Percentiles rank a stretch among this genome's conserved stretches.
Evolutionary conservation across 1,140 invertebrate species (phyloP).

Genomic region (Drosophila yakuba): DNA sequence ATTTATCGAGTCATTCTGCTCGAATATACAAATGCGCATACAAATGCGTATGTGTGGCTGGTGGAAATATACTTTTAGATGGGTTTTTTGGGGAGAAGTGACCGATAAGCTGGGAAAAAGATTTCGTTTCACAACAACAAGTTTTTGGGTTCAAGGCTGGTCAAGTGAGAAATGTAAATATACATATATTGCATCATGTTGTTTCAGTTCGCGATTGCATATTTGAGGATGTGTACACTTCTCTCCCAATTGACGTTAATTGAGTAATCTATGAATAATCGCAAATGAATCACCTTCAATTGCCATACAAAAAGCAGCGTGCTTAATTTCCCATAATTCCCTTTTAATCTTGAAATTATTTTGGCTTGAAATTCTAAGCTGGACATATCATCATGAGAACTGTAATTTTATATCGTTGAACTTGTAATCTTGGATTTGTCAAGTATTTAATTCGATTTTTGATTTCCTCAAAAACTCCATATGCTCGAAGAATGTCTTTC

Average conservation of each 20-base stretch:
- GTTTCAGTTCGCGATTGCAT: slow-evolving; percentile 23
- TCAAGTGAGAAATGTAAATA: slow-evolving; percentile 1
- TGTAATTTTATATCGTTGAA: slow-evolving; percentile 1
- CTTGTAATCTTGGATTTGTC: background rate
- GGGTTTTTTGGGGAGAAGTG: slow-evolving; percentile 21
- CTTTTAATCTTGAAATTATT: slow-evolving; percentile 19
- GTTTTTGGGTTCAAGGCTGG: slow-evolving; percentile 34
- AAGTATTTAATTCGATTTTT: background rate
- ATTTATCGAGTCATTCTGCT: slow-evolving; percentile 33
- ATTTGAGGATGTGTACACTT: slow-evolving; percentile 13
- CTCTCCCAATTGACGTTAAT: slow-evolving; percentile 44
- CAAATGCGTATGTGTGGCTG: background rate
- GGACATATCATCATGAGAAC: background rate
- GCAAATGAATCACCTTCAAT: slow-evolving; percentile 32
- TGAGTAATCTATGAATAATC: slow-evolving; percentile 52
- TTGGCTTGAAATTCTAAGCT: background rate
- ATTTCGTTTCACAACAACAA: slow-evolving; percentile 23
- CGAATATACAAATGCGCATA: background rate
- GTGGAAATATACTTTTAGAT: slow-evolving; percentile 11
- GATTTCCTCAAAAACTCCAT: background rate
- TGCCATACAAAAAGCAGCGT: background rate
- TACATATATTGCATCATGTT: slow-evolving; percentile 31
- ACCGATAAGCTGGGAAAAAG: slow-evolving; percentile 43
- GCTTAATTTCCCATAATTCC: slow-evolving; percentile 7
- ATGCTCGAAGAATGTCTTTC: no score